phyloP scores from a whole-genome alignment of 35 echinoderm and acorn worm genomes.

The Eucidaris tribuloides region DNA sequence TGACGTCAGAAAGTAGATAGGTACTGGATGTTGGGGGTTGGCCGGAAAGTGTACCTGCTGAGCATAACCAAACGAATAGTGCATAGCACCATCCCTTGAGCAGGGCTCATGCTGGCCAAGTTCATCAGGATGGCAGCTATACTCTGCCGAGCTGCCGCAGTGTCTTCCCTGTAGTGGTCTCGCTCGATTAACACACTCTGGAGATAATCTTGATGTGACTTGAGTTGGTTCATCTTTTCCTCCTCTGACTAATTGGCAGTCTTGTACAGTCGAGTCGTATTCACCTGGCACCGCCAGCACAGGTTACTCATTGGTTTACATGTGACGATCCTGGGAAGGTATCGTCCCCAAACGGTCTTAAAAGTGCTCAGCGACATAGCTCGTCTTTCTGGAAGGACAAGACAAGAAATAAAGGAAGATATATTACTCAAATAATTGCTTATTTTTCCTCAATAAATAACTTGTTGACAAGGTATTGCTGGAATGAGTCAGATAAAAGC shows the following conservation, averaged over 20 bases:
- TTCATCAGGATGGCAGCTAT: not conserved
- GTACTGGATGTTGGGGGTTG: slow-evolving; percentile 54
- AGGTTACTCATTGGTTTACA: slow-evolving; percentile 40
- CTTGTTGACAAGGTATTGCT: too few species aligned
- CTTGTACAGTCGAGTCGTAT: slow-evolving; percentile 17
- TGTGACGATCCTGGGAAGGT: too few species aligned
- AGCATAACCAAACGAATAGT: slow-evolving; percentile 45
- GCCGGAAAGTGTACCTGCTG: slow-evolving; percentile 62
- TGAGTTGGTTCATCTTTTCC: not conserved
- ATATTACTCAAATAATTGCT: too few species aligned
- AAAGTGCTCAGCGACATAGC: too few species aligned
- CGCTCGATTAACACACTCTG: slow-evolving; percentile 16
- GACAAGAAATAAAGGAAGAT: too few species aligned
- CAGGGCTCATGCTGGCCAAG: not conserved
- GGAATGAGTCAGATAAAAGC: too few species aligned
- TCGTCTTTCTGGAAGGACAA: too few species aligned
- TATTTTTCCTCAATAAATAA: too few species aligned
- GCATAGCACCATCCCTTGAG: not conserved
- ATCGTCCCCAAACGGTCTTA: too few species aligned
- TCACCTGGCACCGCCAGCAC: slow-evolving; percentile 62
- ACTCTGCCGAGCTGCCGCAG: not conserved
- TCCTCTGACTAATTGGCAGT: not conserved
- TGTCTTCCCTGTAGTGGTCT: slow-evolving; percentile 16
- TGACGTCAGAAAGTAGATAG: slow-evolving; percentile 49
- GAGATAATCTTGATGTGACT: slow-evolving; percentile 30